These are phyloP conservation scores for Hemicordylus capensis DNA, from an alignment of 2,113 vertebrate genomes.

Conservation along the genomic window DNA sequence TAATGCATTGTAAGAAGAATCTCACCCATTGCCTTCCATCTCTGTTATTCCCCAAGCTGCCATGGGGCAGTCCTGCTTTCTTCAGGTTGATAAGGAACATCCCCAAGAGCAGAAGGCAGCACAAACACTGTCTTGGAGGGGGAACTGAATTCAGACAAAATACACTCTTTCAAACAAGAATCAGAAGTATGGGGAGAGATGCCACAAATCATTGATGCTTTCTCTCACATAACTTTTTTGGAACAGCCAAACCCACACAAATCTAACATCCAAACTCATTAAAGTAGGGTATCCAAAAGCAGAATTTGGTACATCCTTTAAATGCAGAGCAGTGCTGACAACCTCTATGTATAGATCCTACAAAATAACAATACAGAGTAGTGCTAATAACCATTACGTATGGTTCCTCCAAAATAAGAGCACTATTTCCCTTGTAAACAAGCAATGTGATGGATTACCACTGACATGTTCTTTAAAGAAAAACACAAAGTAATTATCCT, in stretches of 20 bases:
- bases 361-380: slow-evolving; percentile 12
- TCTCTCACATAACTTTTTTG: not conserved
- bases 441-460: slow-evolving; percentile 2
- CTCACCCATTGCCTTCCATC: no score
- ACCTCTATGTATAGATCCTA: not conserved
- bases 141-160: no score
- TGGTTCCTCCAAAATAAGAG: not conserved
- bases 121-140: no score
- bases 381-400: not conserved
- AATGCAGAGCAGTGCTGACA: not conserved
- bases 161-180: not conserved
- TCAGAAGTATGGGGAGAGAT: no score
- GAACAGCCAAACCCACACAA: not conserved
- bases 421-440: slow-evolving; percentile 31
- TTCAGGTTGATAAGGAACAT: no score
- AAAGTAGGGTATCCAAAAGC: not conserved
- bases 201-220: not conserved
- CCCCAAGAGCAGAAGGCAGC: no score
- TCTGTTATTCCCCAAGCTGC: no score
- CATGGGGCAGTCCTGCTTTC: no score
- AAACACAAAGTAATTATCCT: slow-evolving; percentile 23
- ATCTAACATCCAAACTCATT: not conserved
- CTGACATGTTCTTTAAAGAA: slow-evolving; percentile 17
- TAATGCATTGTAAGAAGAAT: no score
- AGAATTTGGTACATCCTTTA: not conserved